Conservation (phyloP, 2,113 vertebrate genomes). For the Ptilonorhynchus violaceus region DNA sequence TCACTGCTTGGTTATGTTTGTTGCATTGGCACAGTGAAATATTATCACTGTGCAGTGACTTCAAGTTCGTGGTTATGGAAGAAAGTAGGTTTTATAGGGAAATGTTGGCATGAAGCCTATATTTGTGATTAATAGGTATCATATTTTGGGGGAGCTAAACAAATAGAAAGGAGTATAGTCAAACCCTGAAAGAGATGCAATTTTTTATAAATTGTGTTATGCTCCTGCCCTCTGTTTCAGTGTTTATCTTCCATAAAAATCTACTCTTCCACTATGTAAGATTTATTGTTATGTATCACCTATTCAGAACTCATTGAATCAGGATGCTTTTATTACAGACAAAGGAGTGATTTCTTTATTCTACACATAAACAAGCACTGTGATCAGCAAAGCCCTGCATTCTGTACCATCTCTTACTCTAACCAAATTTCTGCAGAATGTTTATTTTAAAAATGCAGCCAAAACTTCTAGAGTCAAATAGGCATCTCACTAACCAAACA, state of each 20-base stretch:
- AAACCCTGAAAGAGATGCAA: background rate
- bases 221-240: constrained; percentile 1
- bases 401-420: background rate
- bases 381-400: background rate
- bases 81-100: background rate
- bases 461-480: background rate
- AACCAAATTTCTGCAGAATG: background rate
- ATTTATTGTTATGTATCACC: constrained; percentile 37
- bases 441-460: background rate
- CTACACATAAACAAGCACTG: background rate
- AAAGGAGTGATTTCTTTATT: constrained; percentile 24
- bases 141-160: background rate
- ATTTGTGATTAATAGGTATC: background rate
- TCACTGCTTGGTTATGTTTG: background rate
- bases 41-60: background rate
- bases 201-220: constrained; percentile 19
- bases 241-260: constrained; percentile 47
- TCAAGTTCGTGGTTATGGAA: background rate
- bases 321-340: constrained; percentile 43
- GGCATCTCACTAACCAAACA: background rate
- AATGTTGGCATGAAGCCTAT: background rate
- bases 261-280: background rate
- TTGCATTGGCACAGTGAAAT: background rate
- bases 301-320: background rate
- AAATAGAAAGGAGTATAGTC: background rate